These are phyloP conservation scores for Coelopa frigida DNA, from an alignment of 1,140 invertebrate species.

Conservation along the genomic window DNA sequence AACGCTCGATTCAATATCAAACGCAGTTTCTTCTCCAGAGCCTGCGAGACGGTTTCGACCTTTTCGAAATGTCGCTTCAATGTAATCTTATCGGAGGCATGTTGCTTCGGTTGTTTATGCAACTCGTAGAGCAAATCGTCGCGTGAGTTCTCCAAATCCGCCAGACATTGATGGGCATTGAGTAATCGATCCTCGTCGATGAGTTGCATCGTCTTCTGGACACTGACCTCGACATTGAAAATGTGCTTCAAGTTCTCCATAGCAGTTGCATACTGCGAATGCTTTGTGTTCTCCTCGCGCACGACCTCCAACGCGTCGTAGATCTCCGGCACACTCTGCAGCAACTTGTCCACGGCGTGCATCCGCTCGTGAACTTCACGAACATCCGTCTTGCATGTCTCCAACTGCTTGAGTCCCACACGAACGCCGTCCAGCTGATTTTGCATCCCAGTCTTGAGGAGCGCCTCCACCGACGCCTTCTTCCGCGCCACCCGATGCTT, in stretches of 20 bases:
- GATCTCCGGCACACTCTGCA: slow-evolving; percentile 62
- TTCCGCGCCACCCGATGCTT: slow-evolving; percentile 61
- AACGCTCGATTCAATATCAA: slow-evolving; percentile 83
- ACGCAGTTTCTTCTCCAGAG: slow-evolving; percentile 87
- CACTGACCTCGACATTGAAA: slow-evolving; percentile 94
- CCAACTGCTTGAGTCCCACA: slow-evolving; percentile 85
- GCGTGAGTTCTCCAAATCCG: slow-evolving; percentile 91
- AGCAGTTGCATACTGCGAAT: slow-evolving; percentile 93
- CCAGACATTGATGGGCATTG: slow-evolving; percentile 89
- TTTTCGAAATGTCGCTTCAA: slow-evolving; percentile 94
- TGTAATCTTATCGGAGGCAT: slow-evolving; percentile 80
- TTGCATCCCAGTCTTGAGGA: slow-evolving; percentile 97
- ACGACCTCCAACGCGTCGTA: slow-evolving; percentile 75
- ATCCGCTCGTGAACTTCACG: slow-evolving; percentile 64
- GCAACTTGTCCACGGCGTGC: slow-evolving; percentile 58
- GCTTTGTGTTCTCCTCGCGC: slow-evolving; percentile 84
- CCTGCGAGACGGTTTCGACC: slow-evolving; percentile 81
- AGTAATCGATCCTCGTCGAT: slow-evolving; percentile 93
- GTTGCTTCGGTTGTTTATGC: slow-evolving; percentile 85
- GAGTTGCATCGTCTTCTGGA: slow-evolving; percentile 87
- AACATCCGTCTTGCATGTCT: slow-evolving; percentile 76
- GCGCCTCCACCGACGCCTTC: slow-evolving; percentile 92
- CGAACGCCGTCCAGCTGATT: slow-evolving; percentile 94
- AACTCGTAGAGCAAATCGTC: slow-evolving; percentile 94
- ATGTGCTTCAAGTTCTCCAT: slow-evolving; percentile 98